phyloP scores from a whole-genome alignment of 2,888 invertebrate species.

The Scaeva pyrastri region DNA sequence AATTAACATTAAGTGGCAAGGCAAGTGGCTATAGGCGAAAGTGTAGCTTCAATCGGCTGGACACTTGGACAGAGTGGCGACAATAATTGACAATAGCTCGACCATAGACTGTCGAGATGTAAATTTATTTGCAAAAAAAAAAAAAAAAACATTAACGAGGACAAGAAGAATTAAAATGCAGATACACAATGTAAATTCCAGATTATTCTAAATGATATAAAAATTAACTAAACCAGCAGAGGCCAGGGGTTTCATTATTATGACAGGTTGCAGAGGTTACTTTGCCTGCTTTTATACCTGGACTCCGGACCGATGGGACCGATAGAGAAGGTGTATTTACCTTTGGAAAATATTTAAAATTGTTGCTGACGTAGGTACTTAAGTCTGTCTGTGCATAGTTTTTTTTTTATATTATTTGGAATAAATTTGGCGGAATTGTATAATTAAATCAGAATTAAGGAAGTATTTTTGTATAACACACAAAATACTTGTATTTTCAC shows the following conservation, averaged over 20 bases:
- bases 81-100: neutral
- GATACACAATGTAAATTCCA: neutral
- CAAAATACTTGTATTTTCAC: too few relatives aligned
- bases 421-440: neutral
- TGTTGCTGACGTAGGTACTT: too few relatives aligned
- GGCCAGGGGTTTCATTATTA: too few relatives aligned
- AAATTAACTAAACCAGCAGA: conserved; percentile 18
- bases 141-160: conserved; percentile 15
- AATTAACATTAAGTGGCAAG: conserved; percentile 55
- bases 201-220: neutral
- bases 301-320: too few relatives aligned
- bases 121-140: conserved; percentile 31
- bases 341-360: too few relatives aligned
- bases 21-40: conserved; percentile 11
- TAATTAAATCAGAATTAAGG: neutral
- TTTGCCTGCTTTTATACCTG: neutral
- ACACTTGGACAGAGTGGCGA: neutral
- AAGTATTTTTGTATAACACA: too few relatives aligned
- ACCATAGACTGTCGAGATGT: neutral
- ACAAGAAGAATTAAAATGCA: conserved; percentile 27
- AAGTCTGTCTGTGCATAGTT: too few relatives aligned
- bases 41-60: conserved; percentile 5
- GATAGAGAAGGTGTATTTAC: too few relatives aligned
- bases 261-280: conserved; percentile 6
- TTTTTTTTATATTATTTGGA: neutral